These are phyloP conservation scores for Albula goreensis DNA, from an alignment of 2,113 vertebrate genomes.

Conservation along the genomic window DNA sequence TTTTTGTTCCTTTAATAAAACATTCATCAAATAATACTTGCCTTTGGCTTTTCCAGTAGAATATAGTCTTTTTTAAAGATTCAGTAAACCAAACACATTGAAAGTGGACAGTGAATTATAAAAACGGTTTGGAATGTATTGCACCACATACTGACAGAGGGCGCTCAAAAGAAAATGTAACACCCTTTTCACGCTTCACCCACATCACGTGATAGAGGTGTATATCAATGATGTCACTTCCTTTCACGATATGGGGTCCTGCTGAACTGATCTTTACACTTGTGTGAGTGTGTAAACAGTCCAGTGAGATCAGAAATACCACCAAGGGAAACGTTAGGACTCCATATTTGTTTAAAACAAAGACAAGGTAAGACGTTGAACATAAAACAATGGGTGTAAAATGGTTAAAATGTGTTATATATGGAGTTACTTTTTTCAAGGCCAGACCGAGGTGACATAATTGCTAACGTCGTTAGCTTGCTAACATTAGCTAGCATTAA, in stretches of 20 bases:
- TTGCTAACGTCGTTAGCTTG: neutral
- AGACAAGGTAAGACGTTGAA: constrained; percentile 45
- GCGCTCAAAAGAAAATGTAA: constrained; percentile 15
- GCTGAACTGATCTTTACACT: constrained; percentile 30
- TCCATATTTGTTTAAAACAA: neutral
- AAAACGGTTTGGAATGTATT: no score
- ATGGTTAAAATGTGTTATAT: neutral
- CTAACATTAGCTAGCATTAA: neutral
- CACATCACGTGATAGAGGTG: neutral
- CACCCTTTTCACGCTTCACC: neutral
- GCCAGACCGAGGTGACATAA: constrained; percentile 34
- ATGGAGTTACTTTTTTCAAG: constrained; percentile 25
- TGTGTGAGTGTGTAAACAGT: neutral
- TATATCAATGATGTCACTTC: constrained; percentile 32
- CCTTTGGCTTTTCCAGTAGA: no score
- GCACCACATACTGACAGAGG: constrained; percentile 27
- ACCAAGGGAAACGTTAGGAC: neutral
- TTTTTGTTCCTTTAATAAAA: no score
- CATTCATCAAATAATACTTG: no score
- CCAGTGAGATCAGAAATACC: neutral
- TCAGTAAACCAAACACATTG: no score
- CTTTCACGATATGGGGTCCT: constrained; percentile 58
- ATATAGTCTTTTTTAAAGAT: no score
- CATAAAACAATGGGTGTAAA: rapidly evolving
- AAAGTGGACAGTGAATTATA: no score